phyloP scores from a whole-genome alignment of 2,797 vertebrate species.

The Varecia variegata region DNA sequence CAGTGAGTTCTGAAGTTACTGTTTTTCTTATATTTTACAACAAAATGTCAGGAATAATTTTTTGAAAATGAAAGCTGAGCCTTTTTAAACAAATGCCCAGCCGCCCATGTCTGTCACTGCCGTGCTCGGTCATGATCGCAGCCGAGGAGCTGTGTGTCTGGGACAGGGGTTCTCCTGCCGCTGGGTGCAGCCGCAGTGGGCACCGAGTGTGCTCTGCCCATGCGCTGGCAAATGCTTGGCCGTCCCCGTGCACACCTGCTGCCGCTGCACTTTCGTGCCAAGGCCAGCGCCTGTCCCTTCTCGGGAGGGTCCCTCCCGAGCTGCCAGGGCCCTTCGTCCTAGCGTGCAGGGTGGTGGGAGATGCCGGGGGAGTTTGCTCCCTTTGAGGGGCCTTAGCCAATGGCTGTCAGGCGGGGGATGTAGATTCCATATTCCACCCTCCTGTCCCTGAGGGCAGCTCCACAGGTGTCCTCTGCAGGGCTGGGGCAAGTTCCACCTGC shows the following conservation, averaged over 20 bases:
- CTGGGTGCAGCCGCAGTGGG: rapidly evolving
- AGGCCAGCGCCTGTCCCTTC: background rate
- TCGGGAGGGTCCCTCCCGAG: no score
- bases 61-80: background rate
- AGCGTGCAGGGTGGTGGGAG: background rate
- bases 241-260: rapidly evolving
- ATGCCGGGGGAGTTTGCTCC: background rate
- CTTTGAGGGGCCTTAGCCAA: background rate
- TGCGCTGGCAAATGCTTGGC: rapidly evolving
- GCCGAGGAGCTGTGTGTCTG: rapidly evolving
- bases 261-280: rapidly evolving
- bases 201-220: rapidly evolving
- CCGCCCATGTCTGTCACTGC: rapidly evolving
- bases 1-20: background rate
- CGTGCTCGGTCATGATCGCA: rapidly evolving
- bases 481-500: background rate
- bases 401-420: no score
- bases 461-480: background rate
- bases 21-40: background rate
- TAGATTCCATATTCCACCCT: no score
- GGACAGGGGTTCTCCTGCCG: rapidly evolving
- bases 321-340: background rate
- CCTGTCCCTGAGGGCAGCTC: background rate
- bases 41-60: background rate
- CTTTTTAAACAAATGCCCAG: background rate